Evolutionary conservation across 2,888 invertebrate genomes (phyloP).

Genomic region (Troilus luridus): DNA sequence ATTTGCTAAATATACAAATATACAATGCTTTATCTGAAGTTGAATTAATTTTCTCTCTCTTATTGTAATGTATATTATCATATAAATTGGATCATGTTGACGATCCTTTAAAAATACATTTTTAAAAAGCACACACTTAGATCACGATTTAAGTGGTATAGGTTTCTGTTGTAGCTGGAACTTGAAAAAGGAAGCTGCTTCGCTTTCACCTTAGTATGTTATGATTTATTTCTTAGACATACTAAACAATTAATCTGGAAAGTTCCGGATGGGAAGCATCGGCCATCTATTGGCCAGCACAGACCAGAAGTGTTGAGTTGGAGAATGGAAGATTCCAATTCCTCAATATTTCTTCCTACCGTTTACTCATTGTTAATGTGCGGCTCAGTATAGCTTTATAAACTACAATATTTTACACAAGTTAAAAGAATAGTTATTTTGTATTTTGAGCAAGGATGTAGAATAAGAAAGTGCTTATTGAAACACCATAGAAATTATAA

Average conservation of each 20-base stretch:
- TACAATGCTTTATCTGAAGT: too few species aligned
- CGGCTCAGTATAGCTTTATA: not conserved
- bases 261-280: not conserved
- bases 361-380: not conserved
- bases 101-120: not conserved
- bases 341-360: not conserved
- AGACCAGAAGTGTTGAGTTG: not conserved
- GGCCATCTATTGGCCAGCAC: not conserved
- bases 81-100: not conserved
- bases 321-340: not conserved
- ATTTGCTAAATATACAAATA: too few species aligned
- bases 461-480: too few species aligned
- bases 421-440: too few species aligned
- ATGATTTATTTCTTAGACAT: not conserved
- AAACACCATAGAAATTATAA: too few species aligned
- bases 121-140: not conserved
- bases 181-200: not conserved
- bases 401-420: too few species aligned
- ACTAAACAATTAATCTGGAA: constrained; percentile 5
- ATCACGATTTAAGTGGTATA: not conserved
- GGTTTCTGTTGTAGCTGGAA: not conserved
- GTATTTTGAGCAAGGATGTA: too few species aligned
- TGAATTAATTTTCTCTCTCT: too few species aligned
- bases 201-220: not conserved
- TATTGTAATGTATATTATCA: not conserved